Percentiles rank a stretch among this genome's conserved stretches.
Conservation (phyloP, 2,888 invertebrate genomes). For the Hyposoter didymator region DNA sequence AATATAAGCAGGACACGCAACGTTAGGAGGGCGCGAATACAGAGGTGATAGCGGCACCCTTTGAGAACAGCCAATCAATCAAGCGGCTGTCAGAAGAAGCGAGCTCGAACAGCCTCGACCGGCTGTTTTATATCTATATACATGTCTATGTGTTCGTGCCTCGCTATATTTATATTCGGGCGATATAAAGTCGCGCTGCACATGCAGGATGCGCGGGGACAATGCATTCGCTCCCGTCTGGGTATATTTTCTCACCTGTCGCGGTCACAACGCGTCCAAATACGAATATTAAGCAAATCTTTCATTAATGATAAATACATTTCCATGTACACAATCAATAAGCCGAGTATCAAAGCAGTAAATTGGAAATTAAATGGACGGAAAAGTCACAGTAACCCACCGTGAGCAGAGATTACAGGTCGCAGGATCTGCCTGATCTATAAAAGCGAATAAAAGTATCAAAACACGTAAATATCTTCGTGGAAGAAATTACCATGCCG, state of each 20-base stretch:
- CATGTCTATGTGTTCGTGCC: neutral
- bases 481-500: no score
- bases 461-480: conserved; percentile 1
- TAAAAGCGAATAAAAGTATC: conserved; percentile 32
- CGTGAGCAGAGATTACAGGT: conserved; percentile 72
- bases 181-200: conserved; percentile 27
- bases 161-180: conserved; percentile 12
- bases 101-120: conserved; percentile 51
- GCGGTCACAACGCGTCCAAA: conserved; percentile 69
- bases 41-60: conserved; percentile 77
- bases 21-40: conserved; percentile 67
- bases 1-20: conserved; percentile 47
- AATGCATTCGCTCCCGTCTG: conserved; percentile 36
- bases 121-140: conserved; percentile 43
- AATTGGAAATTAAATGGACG: neutral
- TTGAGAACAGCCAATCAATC: conserved; percentile 77
- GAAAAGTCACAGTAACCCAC: conserved; percentile 64
- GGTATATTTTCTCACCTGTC: conserved; percentile 75
- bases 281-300: conserved; percentile 19
- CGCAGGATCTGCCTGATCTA: conserved; percentile 70
- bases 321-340: conserved; percentile 24
- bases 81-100: conserved; percentile 73
- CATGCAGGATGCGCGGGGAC: conserved; percentile 13
- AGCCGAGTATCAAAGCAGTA: neutral
- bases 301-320: conserved; percentile 20